Base-by-base conservation (phyloP, 2,113 vertebrate genomes). In the Leptobrachium ailaonicum region DNA sequence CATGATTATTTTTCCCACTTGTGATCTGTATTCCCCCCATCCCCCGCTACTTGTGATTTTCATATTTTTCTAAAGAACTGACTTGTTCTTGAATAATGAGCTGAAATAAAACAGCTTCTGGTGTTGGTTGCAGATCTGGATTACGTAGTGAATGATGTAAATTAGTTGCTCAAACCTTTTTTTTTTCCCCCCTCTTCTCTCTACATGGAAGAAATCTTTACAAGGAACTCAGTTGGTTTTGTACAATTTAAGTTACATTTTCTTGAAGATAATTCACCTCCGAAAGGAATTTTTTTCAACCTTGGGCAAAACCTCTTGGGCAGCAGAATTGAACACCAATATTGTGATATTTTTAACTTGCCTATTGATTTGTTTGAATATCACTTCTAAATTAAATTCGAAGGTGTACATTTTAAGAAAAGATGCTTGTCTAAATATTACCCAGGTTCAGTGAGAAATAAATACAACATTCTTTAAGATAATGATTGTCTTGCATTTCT, bases 371-470 rank as follows among this genome's bases (percentile, higher is more conserved):
- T 86, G 86, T 86, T 88, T 88, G 71, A 76, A 82, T 88, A 89
- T 90, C 87, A 89, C 86, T 87, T 83, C 81, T 86, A 87, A 90
- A 86, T 88, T 83, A 83, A 92, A 89, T 93, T 91, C 90, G 89
- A 89, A 94, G 91, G 89, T 95, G 92, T 94, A 93, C 89, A 93
- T 92, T 94, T 89, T 73, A 58, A 71, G 90, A 93, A 90, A 92
- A 66, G 54, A 89, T 90, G 91, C 90, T 90, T 88, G 89, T 94
- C 90, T 89, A 88, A 90, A 94, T 92, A 93, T 88, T 90, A 92
- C 90, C 92, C 93, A 92, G 88, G 89, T 96, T 97, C 95, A 91
- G 92, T 93, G 95, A 94, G 43, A 95, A 93, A 94, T 95, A 95
- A 96, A 97, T 84, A 85, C 89, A 90, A 90, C 88, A 90, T 96